Conservation (phyloP, 2,888 invertebrate species). For the Drosophila emarginata region DNA sequence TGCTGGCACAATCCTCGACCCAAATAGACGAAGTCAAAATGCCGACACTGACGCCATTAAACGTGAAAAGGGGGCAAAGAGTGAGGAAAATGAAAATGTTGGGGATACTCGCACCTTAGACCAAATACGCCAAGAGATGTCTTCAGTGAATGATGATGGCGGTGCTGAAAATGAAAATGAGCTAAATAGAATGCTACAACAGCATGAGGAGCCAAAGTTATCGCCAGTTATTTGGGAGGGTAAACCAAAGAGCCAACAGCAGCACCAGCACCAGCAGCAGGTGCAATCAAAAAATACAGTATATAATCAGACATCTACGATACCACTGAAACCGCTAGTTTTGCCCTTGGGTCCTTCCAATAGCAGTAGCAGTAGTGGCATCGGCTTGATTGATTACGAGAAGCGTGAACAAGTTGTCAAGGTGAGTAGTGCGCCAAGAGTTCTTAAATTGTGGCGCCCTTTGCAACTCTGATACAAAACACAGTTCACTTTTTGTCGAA, state of each 20-base stretch:
- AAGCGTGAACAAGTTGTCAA: conserved; percentile 82
- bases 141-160: conserved; percentile 25
- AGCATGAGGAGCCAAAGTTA: conserved; percentile 36
- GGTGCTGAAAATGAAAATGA: background rate
- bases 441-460: background rate
- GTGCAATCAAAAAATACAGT: background rate
- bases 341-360: conserved; percentile 46
- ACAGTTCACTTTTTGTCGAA: no score
- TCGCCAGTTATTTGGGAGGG: conserved; percentile 52
- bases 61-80: conserved; percentile 16
- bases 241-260: conserved; percentile 30
- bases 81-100: background rate
- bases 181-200: no score
- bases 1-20: background rate
- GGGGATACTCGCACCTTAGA: conserved; percentile 47
- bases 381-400: conserved; percentile 77
- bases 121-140: conserved; percentile 55
- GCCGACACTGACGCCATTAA: conserved; percentile 13
- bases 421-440: conserved; percentile 70
- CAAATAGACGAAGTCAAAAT: background rate
- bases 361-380: conserved; percentile 21
- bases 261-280: background rate
- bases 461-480: background rate
- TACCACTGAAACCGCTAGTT: background rate
- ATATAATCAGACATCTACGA: background rate